Conservation (phyloP, 2,113 vertebrate genomes). For the Lampris megalopsis region DNA sequence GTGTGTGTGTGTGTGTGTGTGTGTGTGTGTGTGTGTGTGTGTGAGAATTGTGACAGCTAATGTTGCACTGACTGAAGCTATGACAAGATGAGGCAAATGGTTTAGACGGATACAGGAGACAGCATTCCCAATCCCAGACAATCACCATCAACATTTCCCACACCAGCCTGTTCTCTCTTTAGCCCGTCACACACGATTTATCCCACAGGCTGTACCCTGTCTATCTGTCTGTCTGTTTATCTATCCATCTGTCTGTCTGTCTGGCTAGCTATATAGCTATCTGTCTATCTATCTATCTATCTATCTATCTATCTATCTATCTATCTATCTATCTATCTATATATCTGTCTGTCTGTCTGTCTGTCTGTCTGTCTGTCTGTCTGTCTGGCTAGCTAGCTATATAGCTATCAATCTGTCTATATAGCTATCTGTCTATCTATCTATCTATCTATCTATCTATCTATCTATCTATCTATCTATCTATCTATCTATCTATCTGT, state of each 20-base stretch:
- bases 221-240: neutral
- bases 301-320: too few relatives aligned
- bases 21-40: slow-evolving; percentile 3
- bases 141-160: slow-evolving; percentile 43
- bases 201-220: neutral
- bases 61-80: slow-evolving; percentile 33
- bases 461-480: too few relatives aligned
- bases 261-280: neutral
- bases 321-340: too few relatives aligned
- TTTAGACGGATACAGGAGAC: slow-evolving; percentile 26
- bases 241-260: too few relatives aligned
- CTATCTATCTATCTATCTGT: too few relatives aligned
- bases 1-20: neutral
- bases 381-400: too few relatives aligned
- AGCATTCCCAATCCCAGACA: slow-evolving; percentile 27
- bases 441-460: too few relatives aligned
- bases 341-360: too few relatives aligned
- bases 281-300: neutral
- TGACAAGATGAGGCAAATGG: slow-evolving; percentile 44
- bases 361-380: too few relatives aligned
- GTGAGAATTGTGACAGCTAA: slow-evolving; percentile 25
- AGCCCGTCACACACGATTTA: slow-evolving; percentile 12
- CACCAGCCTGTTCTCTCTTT: neutral
- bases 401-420: too few relatives aligned
- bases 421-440: too few relatives aligned